A percentile compares a stretch with the other conserved stretches of the same genome.
Conservation (phyloP, 2,797 vertebrate species). For the Sebastes minor region DNA sequence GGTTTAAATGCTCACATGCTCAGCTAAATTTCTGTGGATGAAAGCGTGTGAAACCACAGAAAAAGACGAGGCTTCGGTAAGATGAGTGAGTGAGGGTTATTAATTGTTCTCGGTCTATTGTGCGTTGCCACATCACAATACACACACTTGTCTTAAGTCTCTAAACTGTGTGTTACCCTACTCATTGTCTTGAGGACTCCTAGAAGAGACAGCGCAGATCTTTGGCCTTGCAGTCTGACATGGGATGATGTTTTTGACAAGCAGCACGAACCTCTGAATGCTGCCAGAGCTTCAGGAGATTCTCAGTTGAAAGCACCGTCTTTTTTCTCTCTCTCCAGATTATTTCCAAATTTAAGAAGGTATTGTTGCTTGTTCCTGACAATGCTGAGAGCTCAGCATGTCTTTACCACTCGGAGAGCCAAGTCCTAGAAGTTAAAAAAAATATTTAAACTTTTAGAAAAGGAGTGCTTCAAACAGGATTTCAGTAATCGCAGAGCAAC, state of each 20-base stretch:
- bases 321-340: conserved; percentile 2
- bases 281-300: conserved; percentile 20
- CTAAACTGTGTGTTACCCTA: neutral
- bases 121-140: neutral
- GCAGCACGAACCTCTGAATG: neutral
- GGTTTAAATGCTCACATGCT: neutral
- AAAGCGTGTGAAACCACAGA: neutral
- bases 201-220: neutral
- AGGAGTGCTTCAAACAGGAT: conserved; percentile 45
- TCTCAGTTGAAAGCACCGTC: neutral
- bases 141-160: neutral
- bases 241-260: neutral
- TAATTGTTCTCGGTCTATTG: neutral
- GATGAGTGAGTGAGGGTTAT: neutral
- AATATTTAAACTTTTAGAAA: conserved; percentile 38
- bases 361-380: conserved; percentile 28
- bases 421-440: conserved; percentile 19
- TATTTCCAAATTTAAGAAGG: conserved; percentile 29
- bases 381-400: conserved; percentile 37
- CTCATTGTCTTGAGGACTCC: neutral
- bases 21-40: neutral
- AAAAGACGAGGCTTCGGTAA: neutral
- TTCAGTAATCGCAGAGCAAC: conserved; percentile 45
- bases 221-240: neutral
- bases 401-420: conserved; percentile 24